Base-by-base conservation (phyloP, 2,888 invertebrate species). In the Cheilosia impressa region DNA sequence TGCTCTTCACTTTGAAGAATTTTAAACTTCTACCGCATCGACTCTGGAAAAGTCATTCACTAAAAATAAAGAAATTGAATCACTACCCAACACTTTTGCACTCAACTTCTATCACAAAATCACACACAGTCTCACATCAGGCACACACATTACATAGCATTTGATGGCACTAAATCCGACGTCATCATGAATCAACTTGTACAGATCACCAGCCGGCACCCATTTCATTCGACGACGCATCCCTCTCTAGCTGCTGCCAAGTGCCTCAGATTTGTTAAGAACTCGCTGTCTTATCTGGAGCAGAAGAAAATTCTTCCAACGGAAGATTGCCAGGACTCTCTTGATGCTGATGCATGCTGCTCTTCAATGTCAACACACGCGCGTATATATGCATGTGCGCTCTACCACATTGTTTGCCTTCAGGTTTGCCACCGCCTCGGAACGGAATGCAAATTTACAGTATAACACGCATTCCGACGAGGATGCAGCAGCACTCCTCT, bases 371-470 rank as follows among this genome's bases (percentile, higher is more conserved):
- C 60, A 76, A 57, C 75, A 63, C 45, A 50, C 34, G 57, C 34
- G 57, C 57, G 19, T 38, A 4, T 38, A 62, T 34, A 58, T 15
- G 52, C 73, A 22, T 75, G 62, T 47, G 68, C 47, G 22, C 41
- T 43, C 2, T 24, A 4, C 65, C 47, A 65, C 55, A 60, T 19
- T 45, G 63, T 82, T 82, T 76, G 50, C 63, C 63, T 65, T 52
- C n/a, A 63, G 66, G 62, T 76, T 50, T 77, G 77, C 41, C 34
- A 72, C 66, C 79, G 43, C 78, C 55, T 68, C 50, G 72, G 66
- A 83, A 83, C 50, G 72, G 66, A 83, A 83, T 73, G 79, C 83
- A 83, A 73, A 83, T 83, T 83, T 83, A 83, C 77, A 73, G 62
- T 79, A 73, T 79, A 73, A 57, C 82, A 72, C 83, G 83, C 83